Evolutionary conservation across 2,113 vertebrate species (phyloP).

Genomic region (Silurus glanis): DNA sequence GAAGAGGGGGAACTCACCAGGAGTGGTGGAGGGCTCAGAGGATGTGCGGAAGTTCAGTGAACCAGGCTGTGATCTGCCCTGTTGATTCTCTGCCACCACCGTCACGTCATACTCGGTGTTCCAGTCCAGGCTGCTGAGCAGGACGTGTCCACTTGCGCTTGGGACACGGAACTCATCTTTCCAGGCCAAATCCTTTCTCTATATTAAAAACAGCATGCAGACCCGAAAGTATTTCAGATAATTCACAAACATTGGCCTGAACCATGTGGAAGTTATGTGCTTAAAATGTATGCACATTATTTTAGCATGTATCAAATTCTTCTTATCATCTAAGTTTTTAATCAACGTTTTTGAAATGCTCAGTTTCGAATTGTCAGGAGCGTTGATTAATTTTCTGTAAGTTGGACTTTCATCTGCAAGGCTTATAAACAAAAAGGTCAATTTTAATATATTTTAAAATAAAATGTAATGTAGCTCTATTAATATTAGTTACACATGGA

Average conservation of each 20-base stretch:
- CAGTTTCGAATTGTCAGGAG: neutral
- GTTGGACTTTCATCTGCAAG: neutral
- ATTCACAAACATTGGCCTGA: neutral
- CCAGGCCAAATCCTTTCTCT: conserved; percentile 83
- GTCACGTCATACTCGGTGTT: conserved; percentile 89
- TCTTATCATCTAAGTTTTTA: neutral
- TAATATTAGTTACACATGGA: neutral
- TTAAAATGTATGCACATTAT: neutral
- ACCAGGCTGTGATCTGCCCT: conserved; percentile 86
- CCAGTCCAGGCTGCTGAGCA: conserved; percentile 87
- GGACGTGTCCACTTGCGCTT: conserved; percentile 79
- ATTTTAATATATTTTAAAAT: neutral
- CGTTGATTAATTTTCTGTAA: neutral
- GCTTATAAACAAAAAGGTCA: neutral
- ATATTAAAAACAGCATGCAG: neutral
- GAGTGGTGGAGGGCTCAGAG: conserved; percentile 83
- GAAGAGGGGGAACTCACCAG: conserved; percentile 77
- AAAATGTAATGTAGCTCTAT: neutral
- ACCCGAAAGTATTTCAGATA: neutral
- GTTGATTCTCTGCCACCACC: conserved; percentile 91
- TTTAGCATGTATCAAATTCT: neutral
- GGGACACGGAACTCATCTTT: conserved; percentile 87
- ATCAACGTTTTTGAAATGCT: neutral
- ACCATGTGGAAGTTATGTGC: neutral
- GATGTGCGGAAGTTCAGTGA: conserved; percentile 84